These are phyloP conservation scores for Cetonia aurata DNA, from an alignment of 2,888 invertebrate genomes.

Conservation along the genomic window DNA sequence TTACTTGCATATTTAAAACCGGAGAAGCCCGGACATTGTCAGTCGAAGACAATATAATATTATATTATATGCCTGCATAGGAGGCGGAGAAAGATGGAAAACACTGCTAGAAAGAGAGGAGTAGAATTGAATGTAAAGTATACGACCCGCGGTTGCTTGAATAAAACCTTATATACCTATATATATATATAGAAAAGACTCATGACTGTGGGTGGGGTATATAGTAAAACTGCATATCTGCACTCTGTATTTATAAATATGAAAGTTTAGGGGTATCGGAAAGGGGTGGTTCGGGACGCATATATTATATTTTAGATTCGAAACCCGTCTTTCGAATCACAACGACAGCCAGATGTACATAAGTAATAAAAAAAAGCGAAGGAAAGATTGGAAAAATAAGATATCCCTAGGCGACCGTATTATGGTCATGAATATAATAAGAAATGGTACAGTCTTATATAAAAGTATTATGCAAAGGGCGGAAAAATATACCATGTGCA, in stretches of 20 bases:
- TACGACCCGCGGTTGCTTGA: constrained; percentile 11
- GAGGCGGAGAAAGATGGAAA: background rate
- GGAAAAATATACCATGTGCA: no score
- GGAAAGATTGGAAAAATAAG: background rate
- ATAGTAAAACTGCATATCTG: constrained; percentile 11
- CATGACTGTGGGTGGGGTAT: background rate
- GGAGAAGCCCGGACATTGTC: constrained; percentile 6
- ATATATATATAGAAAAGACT: background rate
- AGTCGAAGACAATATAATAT: constrained; percentile 16
- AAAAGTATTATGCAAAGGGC: no score
- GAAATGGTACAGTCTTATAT: no score
- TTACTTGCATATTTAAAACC: constrained; percentile 36
- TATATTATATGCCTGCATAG: background rate
- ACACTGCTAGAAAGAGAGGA: background rate
- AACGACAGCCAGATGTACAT: constrained; percentile 36
- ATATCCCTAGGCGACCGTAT: background rate
- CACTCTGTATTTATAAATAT: background rate
- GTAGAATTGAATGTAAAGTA: constrained; percentile 1
- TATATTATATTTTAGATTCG: constrained; percentile 37
- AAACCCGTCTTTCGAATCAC: constrained; percentile 39
- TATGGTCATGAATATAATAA: background rate
- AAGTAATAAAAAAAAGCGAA: constrained; percentile 20
- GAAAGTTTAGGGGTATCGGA: constrained; percentile 3
- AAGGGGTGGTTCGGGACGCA: constrained; percentile 37
- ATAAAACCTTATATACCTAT: background rate